phyloP scores from a whole-genome alignment of 2,797 vertebrate genomes.

The Sebastes minor region DNA sequence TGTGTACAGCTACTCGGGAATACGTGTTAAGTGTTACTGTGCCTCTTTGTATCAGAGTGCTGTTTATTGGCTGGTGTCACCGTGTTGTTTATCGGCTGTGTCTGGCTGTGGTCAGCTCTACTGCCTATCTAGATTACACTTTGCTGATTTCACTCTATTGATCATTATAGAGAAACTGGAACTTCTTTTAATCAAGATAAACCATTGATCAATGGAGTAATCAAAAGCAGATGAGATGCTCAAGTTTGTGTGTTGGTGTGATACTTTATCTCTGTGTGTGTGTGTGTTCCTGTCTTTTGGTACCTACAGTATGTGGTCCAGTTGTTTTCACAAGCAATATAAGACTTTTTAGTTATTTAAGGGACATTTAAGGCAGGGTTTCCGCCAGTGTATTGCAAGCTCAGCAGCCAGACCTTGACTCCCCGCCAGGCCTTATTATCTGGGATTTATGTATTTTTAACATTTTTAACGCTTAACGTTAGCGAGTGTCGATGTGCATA shows the following conservation, averaged over 20 bases:
- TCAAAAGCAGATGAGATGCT: conserved; percentile 11
- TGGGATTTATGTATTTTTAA: too few species aligned
- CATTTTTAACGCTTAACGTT: too few species aligned
- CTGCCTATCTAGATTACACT: conserved; percentile 55
- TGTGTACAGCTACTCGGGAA: not conserved
- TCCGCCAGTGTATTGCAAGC: too few species aligned
- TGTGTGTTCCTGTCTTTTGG: not conserved
- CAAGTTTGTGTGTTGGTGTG: not conserved
- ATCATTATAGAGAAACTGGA: conserved; percentile 42
- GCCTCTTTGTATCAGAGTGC: conserved; percentile 1
- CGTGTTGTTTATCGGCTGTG: conserved; percentile 34
- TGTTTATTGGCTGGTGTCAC: conserved; percentile 34
- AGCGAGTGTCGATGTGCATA: too few species aligned
- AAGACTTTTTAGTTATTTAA: not conserved
- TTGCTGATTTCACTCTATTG: conserved; percentile 32
- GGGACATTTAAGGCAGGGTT: not conserved
- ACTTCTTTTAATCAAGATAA: conserved; percentile 48
- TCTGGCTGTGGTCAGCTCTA: conserved; percentile 42
- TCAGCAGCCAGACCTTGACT: too few species aligned
- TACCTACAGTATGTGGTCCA: not conserved
- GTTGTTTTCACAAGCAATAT: not conserved
- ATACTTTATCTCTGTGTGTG: not conserved
- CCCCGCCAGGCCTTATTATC: too few species aligned
- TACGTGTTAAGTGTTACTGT: not conserved
- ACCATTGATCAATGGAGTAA: conserved; percentile 29